Evolutionary conservation across 2,797 vertebrate species (phyloP).

Genomic region (Adrianichthys oophorus): DNA sequence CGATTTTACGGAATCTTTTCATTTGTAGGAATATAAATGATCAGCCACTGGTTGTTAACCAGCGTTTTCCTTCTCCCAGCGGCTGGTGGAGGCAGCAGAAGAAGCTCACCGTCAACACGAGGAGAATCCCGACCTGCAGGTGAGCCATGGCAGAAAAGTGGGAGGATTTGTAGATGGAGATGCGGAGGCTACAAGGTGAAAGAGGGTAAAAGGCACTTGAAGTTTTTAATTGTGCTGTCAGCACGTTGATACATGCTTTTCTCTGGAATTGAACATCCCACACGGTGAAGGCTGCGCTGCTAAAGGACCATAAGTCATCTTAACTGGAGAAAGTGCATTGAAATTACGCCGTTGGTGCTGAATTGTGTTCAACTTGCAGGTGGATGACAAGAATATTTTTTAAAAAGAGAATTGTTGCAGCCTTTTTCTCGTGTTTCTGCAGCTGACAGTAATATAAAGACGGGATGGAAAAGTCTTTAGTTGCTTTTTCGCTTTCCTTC

Average conservation of each 20-base stretch:
- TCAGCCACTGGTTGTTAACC: background rate
- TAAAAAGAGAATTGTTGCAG: too few relatives aligned
- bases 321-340: slow-evolving; percentile 7
- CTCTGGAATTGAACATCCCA: slow-evolving; percentile 37
- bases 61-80: slow-evolving; percentile 66
- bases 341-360: background rate
- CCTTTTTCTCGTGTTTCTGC: too few relatives aligned
- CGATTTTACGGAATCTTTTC: too few relatives aligned
- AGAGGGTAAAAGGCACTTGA: slow-evolving; percentile 51
- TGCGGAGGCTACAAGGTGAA: slow-evolving; percentile 43
- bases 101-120: slow-evolving; percentile 95
- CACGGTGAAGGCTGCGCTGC: slow-evolving; percentile 31
- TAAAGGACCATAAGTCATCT: slow-evolving; percentile 34
- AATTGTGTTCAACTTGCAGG: too few relatives aligned
- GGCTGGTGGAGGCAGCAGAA: slow-evolving; percentile 95
- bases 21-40: background rate
- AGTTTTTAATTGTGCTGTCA: slow-evolving; percentile 57
- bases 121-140: slow-evolving; percentile 95
- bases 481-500: too few relatives aligned
- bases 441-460: too few relatives aligned
- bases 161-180: background rate
- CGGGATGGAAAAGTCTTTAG: too few relatives aligned
- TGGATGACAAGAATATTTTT: too few relatives aligned
- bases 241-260: slow-evolving; percentile 38
- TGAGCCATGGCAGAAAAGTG: slow-evolving; percentile 54